Evolutionary conservation across 2,797 vertebrate species (phyloP), one percentile per base, ranked within the genome.

Genomic region (Oreochromis grahami): DNA sequence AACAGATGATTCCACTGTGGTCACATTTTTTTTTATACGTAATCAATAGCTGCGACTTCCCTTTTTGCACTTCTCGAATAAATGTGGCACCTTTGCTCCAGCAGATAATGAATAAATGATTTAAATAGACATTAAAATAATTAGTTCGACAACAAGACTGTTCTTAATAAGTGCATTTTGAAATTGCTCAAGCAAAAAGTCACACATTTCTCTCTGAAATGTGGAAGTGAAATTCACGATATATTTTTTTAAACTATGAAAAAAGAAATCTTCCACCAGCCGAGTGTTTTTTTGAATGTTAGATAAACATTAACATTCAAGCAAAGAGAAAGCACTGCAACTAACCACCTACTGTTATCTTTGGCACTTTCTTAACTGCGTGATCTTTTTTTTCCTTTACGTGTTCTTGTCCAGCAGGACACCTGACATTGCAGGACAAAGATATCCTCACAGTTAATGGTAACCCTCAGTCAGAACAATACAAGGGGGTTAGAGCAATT

Each of bases 401-500:
- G 63, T 87, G 84, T 93, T 89, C 63, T 78, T 82, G 90, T 94
- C 50, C 94, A 94, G 93, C 94, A 83, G 95, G 94, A 93, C 95
- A 96, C 94, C 95, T 96, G 96, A 96, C 96, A 96, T 95, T 92
- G 92, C 85, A 91, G 92, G 92, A 95, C 95, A 96, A 96, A 95
- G 95, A 95, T 95, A 93, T 94, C 95, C 94, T 90, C 87, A 70
- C 93, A 91, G 87, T 90, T 96, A 96, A 96, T 95, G 91, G 93
- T 86, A 94, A 93, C 93, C 88, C 95, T 94, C 91, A 84, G 92
- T 87, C 89, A 93, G 95, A 96, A 97, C 94, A 97, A 96, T 98
- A 97, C 91, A 86, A 94, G 93, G 96, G 95, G 95, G 94, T 95
- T 96, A 94, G 95, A 88, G 94, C 96, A 97, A 97, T 97, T 97